Conservation (phyloP, 2,797 vertebrate species). For the Holocentrus rufus region DNA sequence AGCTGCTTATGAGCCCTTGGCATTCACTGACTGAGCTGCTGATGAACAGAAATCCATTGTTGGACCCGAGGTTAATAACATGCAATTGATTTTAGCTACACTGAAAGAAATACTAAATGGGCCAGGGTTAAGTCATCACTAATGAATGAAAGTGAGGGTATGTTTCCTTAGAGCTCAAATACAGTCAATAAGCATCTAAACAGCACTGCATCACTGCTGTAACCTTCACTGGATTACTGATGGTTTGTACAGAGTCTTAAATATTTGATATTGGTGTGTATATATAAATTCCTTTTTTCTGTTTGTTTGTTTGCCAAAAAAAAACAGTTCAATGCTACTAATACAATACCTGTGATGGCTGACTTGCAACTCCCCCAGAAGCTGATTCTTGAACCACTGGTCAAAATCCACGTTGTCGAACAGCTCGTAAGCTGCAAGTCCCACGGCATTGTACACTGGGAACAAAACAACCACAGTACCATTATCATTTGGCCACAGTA, state of each 20-base stretch:
- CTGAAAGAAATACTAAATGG: conserved; percentile 26
- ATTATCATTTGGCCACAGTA: not conserved
- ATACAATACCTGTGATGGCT: conserved; percentile 89
- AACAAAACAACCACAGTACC: conserved; percentile 33
- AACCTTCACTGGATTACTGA: not conserved
- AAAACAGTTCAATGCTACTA: not conserved
- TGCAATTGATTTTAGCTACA: conserved; percentile 52
- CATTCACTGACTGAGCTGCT: conserved; percentile 19
- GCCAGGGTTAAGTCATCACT: conserved; percentile 14
- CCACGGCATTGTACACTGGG: conserved; percentile 96
- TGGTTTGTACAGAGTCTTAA: not conserved
- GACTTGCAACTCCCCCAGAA: conserved; percentile 93
- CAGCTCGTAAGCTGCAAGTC: conserved; percentile 94
- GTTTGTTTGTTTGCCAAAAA: no score
- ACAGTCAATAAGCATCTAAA: not conserved
- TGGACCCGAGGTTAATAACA: conserved; percentile 53
- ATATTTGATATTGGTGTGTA: not conserved
- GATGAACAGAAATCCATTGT: conserved; percentile 30
- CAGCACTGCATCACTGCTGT: not conserved
- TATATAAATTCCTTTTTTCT: no score
- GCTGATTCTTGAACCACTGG: conserved; percentile 97
- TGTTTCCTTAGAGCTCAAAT: not conserved
- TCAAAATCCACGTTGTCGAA: conserved; percentile 99
- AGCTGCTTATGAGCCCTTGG: conserved; percentile 28
- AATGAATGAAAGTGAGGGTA: conserved; percentile 9